phyloP scores from a whole-genome alignment of 2,888 invertebrate genomes.

The Cylloceria caligata region DNA sequence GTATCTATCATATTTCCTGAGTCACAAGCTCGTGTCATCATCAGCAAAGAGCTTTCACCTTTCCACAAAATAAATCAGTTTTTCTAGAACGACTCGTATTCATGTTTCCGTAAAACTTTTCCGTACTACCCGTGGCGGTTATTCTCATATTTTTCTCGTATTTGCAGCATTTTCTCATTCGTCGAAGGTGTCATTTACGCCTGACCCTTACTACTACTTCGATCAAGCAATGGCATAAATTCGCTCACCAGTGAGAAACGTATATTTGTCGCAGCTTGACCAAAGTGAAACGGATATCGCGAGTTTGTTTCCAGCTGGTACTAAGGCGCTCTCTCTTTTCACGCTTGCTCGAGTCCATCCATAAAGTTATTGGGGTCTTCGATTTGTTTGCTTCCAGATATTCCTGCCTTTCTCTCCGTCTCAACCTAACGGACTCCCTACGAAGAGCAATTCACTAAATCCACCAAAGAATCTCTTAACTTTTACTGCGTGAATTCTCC shows the following conservation, averaged over 20 bases:
- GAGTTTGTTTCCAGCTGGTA: slow-evolving; percentile 25
- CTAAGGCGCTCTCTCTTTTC: slow-evolving; percentile 15
- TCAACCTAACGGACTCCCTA: not conserved
- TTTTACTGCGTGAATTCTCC: not conserved
- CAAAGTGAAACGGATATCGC: slow-evolving; percentile 38
- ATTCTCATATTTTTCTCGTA: not conserved
- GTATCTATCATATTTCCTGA: not conserved
- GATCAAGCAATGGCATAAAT: slow-evolving; percentile 27
- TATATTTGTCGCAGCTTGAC: slow-evolving; percentile 53
- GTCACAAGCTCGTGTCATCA: not conserved
- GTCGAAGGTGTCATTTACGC: slow-evolving; percentile 21
- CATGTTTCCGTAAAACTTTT: slow-evolving; percentile 16
- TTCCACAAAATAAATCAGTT: not conserved
- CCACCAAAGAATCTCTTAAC: slow-evolving; percentile 8
- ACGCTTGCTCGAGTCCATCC: not conserved
- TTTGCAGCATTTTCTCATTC: slow-evolving; percentile 15
- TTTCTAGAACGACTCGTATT: not conserved
- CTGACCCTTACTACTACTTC: slow-evolving; percentile 39
- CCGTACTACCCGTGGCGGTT: not conserved
- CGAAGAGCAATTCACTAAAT: slow-evolving; percentile 9
- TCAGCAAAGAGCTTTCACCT: not conserved
- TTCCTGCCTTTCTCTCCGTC: not conserved
- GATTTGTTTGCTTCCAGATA: slow-evolving; percentile 10
- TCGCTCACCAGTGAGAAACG: slow-evolving; percentile 38
- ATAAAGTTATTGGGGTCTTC: slow-evolving; percentile 6